Base-by-base conservation (phyloP, 1,140 invertebrate species). In the Cydia fagiglandana region DNA sequence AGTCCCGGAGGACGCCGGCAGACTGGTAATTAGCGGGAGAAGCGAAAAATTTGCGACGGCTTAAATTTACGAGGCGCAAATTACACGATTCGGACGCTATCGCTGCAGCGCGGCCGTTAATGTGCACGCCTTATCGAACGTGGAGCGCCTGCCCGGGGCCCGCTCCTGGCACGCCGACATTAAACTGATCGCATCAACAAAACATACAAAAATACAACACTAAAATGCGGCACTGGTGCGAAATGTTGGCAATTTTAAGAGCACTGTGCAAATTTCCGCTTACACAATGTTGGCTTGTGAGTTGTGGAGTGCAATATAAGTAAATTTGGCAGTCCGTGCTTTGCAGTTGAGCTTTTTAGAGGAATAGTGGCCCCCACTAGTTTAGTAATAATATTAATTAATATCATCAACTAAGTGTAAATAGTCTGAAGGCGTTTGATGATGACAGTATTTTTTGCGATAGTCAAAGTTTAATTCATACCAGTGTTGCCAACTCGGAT, bases 51-150 rank as follows among this genome's bases (percentile, higher is more conserved):
- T 91, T 90, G 89, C 89, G 89, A 92, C 86, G 83, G 85, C 84
- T 91, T 86, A 85, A 91, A 92, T 91, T 92, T 91, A 91, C 89
- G 90, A 92, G 86, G 91, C 86, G 90, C 87, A 92, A 92, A 92
- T 92, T 91, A 91, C 88, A 88, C 86, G 84, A 92, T 87, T 88
- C 85, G 79, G 84, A 80, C 85, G 91, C 88, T 91, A 93, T 91
- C 87, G 88, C 85, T 88, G 86, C 88, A 90, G 84, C 80, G 83
- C 78, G 84, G 80, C 82, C 83, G 88, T 88, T 93, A 90, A 91
- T 92, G 91, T 88, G 88, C 88, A 85, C 84, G 89, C 86, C 88
- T 91, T 93, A 93, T 93, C 91, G 88, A 86, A 81, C 81, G 80
- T 80, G 82, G 77, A 79, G 77, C 76, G 80, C 79, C 74, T 74